Base-by-base conservation (phyloP, 2,113 vertebrate genomes). In the Actenoides lindsayi region DNA sequence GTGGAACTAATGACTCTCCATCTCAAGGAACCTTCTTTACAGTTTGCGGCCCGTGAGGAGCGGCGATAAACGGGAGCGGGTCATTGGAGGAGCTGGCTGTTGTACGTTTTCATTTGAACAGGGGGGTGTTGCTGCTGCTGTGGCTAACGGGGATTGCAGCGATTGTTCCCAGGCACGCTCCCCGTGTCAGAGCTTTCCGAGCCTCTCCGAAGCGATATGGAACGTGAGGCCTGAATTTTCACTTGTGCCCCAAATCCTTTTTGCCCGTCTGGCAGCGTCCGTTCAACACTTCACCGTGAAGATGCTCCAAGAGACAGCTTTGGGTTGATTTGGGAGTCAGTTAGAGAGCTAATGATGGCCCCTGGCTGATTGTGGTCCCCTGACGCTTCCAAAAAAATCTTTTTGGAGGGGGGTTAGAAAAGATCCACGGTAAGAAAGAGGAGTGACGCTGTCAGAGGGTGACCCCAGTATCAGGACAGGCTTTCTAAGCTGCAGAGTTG, bases 371-470 rank as follows among this genome's bases (percentile, higher is more conserved):
- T 0, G 1, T 28, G 27, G 15, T 67, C 60, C 30, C 27, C 31
- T 18, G 16, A 44, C 23, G 42, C 46, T 69, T 76, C 63, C 1
- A 0, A 76, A 68, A 68, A 20, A n/a, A 39, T 8, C 8, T 37
- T 46, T 46, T 46, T n/a, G 44, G 63, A 44, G 30, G 54, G 46
- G n/a, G 10, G 28, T 53, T 24, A 46, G 28, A 30, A 48, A 41
- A 39, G 25, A 62, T 56, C 39, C 41, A 4, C 1, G 0, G 17
- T 63, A 42, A 31, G 16, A 70, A 63, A 21, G 41, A 13, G 27
- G 64, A 56, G 24, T 1, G 13, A n/a, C 39, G 76, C 53, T 14
- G 9, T 41, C 1, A 1, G 31, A 25, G 67, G 51, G n/a, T 0
- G 6, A 17, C 18, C 48, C 35, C 27, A 7, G 30, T 65, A 10